phyloP scores from a whole-genome alignment of 2,797 vertebrate species.

The Xerus rutilus region DNA sequence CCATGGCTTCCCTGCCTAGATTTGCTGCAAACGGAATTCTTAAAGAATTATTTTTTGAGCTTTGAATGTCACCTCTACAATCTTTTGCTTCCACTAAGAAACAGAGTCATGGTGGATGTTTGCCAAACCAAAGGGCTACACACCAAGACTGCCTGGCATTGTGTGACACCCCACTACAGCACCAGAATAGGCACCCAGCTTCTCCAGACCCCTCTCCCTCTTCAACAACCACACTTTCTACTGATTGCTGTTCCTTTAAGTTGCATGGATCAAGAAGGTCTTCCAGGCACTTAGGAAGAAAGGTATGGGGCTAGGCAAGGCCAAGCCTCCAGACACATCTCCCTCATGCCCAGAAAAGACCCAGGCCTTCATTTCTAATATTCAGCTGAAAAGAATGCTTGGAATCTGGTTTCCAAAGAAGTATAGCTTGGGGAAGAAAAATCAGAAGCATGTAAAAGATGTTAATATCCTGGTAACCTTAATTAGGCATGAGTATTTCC shows the following conservation, averaged over 20 bases:
- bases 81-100: background rate
- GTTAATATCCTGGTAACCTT: background rate
- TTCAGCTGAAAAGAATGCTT: background rate
- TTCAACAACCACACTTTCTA: background rate
- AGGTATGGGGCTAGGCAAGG: accelerated
- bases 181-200: accelerated
- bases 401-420: background rate
- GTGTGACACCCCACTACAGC: accelerated
- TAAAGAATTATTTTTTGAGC: background rate
- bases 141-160: accelerated
- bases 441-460: background rate
- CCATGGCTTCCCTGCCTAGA: background rate
- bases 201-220: background rate
- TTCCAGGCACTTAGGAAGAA: background rate
- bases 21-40: background rate
- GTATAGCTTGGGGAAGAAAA: background rate
- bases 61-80: background rate
- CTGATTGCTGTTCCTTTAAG: accelerated
- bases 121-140: accelerated
- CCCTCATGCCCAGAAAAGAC: background rate
- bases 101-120: background rate
- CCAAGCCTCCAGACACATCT: no score
- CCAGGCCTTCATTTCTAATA: background rate
- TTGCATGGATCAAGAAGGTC: background rate
- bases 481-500: background rate